These are phyloP conservation scores for Albula goreensis DNA, from an alignment of 2,113 vertebrate species.

Conservation along the genomic window DNA sequence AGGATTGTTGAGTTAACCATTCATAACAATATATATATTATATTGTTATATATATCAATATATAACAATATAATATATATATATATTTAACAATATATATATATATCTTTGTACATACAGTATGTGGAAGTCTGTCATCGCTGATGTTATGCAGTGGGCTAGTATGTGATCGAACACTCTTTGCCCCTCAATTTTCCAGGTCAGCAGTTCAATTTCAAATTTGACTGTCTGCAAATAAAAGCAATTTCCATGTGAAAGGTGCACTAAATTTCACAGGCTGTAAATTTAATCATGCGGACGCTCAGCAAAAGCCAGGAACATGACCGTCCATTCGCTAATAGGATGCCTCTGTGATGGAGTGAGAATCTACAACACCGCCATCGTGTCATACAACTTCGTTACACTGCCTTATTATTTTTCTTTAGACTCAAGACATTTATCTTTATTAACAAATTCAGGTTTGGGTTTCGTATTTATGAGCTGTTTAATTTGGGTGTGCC, in stretches of 20 bases:
- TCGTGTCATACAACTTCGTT: not conserved
- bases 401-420: not conserved
- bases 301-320: not conserved
- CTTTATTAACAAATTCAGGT: not conserved
- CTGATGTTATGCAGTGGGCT: not conserved
- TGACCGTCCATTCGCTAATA: not conserved
- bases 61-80: too few relatives aligned
- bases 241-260: conserved; percentile 15
- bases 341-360: not conserved
- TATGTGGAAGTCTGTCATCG: not conserved
- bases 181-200: conserved; percentile 28
- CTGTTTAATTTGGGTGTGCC: not conserved
- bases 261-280: conserved; percentile 3
- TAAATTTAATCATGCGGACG: not conserved
- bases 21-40: too few relatives aligned
- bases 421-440: not conserved
- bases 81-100: too few relatives aligned
- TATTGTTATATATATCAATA: too few relatives aligned
- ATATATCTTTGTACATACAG: not conserved
- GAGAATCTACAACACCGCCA: not conserved
- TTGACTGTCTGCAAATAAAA: conserved; percentile 20
- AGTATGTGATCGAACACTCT: conserved; percentile 11
- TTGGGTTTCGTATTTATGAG: not conserved
- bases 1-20: too few relatives aligned
- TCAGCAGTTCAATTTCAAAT: conserved; percentile 27